Evolutionary conservation across 2,888 invertebrate genomes (phyloP), one percentile per base, ranked within the genome.

Genomic region (Cerastis leucographa): DNA sequence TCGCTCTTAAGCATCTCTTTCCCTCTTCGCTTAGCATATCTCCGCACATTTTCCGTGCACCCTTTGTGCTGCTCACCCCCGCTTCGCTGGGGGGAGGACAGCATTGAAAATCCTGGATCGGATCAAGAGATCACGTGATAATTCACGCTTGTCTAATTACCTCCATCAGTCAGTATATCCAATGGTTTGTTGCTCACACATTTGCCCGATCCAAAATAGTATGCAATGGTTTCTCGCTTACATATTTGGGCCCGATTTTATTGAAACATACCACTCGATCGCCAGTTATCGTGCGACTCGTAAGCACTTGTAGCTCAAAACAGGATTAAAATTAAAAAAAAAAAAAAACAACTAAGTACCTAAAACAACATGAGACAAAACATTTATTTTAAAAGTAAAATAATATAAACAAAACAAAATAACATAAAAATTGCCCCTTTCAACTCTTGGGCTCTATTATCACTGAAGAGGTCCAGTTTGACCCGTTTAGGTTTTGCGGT

Each of bases 401-500:
- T 35, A 70, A 81, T 22, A 76, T 9, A 68, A 74, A 74, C 7
- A 70, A 51, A 67, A 81, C 1, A 79, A 65, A 76, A 71, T 44
- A 87, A 69, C 2, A 62, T n/a, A 17, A 64, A 49, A 67, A 61
- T 49, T 8, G 35, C 14, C 49, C 25, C 49, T 1, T 12, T 61
- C 22, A 70, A 56, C 3, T 35, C 11, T 8, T 67, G 62, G 1
- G 85, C 80, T 0, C 49, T 62, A n/a, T 14, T 71, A 0, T 40
- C 14, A 6, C 69, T 85, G 40, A 89, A 92, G 6, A 91, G 44
- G 46, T 90, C 75, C 0, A 89, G 46, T 19, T 79, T 81, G 2
- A 94, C 81, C 3, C 89, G 87, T 56, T 85, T 90, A 0, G 90
- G 93, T 22, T 85, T 89, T 0, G 92, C 92, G 0, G 91, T 90